Percentiles rank a stretch among this genome's conserved stretches.
Evolutionary conservation across 1,140 invertebrate species (phyloP).

Genomic region (Magallana angulata): DNA sequence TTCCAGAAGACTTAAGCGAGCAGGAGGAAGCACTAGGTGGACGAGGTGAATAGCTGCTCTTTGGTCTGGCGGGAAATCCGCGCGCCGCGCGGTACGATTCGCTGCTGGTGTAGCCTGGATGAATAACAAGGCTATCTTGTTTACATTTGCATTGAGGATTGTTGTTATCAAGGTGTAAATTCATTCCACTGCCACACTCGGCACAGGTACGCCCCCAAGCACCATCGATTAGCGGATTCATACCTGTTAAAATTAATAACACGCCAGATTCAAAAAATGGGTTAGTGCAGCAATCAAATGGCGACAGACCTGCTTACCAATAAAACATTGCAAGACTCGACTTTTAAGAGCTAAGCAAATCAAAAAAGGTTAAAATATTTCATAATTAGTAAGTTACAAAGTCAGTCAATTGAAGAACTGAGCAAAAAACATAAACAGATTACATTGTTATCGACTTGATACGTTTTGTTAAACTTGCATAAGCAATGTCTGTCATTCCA

Average conservation of each 20-base stretch:
- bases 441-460: no score
- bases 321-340: no score
- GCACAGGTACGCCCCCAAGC: constrained; percentile 67
- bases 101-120: constrained; percentile 43
- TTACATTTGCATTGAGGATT: constrained; percentile 74
- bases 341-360: no score
- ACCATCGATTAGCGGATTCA: constrained; percentile 64
- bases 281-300: background rate
- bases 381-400: no score
- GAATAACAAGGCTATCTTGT: constrained; percentile 68
- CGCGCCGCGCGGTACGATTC: constrained; percentile 50
- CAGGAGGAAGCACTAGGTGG: constrained; percentile 58
- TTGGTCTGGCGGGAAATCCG: constrained; percentile 56
- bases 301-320: background rate
- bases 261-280: constrained; percentile 13
- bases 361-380: no score
- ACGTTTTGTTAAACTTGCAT: background rate
- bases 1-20: constrained; percentile 17
- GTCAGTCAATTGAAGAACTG: no score
- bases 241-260: constrained; percentile 62
- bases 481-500: background rate
- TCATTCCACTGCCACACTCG: constrained; percentile 72
- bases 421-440: no score
- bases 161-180: constrained; percentile 69
- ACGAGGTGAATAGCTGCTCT: constrained; percentile 60